Conservation (phyloP, 2,797 vertebrate genomes). For the Sebastiscus tertius region DNA sequence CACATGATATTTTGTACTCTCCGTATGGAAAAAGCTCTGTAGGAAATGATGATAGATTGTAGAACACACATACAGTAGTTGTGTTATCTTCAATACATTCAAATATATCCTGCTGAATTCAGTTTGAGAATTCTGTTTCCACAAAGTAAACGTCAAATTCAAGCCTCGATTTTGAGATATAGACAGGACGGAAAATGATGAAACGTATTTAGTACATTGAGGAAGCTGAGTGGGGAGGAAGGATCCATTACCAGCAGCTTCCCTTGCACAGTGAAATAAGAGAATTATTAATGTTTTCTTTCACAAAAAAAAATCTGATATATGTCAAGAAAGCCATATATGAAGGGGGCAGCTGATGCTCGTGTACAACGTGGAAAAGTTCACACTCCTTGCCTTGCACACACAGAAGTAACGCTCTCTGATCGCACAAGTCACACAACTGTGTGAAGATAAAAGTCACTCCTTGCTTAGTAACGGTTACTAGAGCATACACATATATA, state of each 20-base stretch:
- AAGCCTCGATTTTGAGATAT: not conserved
- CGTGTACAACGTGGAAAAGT: not conserved
- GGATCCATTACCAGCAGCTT: not conserved
- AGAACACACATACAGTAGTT: not conserved
- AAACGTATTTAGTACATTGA: not conserved
- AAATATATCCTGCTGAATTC: not conserved
- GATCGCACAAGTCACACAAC: not conserved
- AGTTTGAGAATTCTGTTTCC: not conserved
- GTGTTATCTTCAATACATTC: not conserved
- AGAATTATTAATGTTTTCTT: not conserved
- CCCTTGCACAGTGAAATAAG: not conserved
- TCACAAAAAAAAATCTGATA: not conserved
- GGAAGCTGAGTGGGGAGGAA: conserved; percentile 1
- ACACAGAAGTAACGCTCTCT: conserved; percentile 12
- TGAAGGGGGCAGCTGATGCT: not conserved
- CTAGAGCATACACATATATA: conserved; percentile 2
- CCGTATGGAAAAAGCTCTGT: not conserved
- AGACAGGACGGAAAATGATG: not conserved
- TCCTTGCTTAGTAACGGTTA: conserved; percentile 11
- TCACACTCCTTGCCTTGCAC: conserved; percentile 55
- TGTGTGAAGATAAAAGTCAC: conserved; percentile 3
- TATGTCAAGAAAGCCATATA: conserved; percentile 41
- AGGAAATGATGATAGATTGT: not conserved
- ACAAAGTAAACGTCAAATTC: not conserved
- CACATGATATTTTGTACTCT: not conserved